These are phyloP conservation scores for Himantopus leucocephalus DNA, from an alignment of 2,113 vertebrate species.

Conservation along the genomic window DNA sequence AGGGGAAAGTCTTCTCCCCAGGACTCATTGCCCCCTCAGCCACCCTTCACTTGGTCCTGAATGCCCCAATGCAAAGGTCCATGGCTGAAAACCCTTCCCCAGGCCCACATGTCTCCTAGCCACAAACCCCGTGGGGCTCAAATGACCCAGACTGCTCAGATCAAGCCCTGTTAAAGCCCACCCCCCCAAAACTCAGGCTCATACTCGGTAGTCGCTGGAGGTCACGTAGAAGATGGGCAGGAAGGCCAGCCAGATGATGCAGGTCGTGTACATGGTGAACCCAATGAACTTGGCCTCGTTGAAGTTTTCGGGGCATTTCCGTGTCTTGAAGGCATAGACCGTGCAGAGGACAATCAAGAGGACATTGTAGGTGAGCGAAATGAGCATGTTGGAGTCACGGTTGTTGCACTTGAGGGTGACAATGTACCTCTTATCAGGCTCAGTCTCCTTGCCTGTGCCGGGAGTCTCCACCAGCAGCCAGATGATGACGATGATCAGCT, in stretches of 20 bases:
- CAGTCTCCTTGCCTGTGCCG: constrained; percentile 91
- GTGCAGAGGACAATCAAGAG: constrained; percentile 96
- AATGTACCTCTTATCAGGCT: constrained; percentile 88
- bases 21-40: neutral
- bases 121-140: rapidly evolving
- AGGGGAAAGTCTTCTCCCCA: neutral
- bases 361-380: constrained; percentile 94
- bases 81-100: neutral
- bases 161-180: neutral
- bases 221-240: constrained; percentile 99
- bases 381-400: constrained; percentile 93
- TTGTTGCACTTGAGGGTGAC: constrained; percentile 96
- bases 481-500: constrained; percentile 89
- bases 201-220: constrained; percentile 97
- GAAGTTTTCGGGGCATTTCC: constrained; percentile 98
- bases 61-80: neutral
- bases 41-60: neutral
- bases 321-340: constrained; percentile 97
- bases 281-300: constrained; percentile 99
- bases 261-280: constrained; percentile 99
- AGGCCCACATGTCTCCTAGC: neutral
- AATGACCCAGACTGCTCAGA: neutral
- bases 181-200: neutral
- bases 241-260: constrained; percentile 99
- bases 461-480: constrained; percentile 94